These are phyloP conservation scores for Chaetodon trifascialis DNA, from an alignment of 2,113 vertebrate species.

Conservation along the genomic window DNA sequence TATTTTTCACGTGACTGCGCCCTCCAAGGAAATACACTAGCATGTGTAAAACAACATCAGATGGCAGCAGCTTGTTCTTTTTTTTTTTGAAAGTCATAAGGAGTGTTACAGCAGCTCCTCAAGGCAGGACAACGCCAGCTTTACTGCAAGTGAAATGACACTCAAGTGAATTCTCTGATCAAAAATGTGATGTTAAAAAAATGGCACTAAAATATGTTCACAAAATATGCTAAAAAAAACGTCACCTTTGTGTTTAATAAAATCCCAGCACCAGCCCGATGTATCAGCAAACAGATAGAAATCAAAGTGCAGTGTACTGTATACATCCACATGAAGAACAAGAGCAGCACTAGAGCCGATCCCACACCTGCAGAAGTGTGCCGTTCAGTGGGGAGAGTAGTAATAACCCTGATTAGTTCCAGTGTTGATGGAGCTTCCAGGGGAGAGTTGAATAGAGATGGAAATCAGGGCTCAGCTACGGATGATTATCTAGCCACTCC, in stretches of 20 bases:
- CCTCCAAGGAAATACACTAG: not conserved
- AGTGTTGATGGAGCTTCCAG: slow-evolving; percentile 72
- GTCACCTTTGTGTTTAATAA: not conserved
- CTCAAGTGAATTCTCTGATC: not conserved
- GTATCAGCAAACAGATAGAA: slow-evolving; percentile 33
- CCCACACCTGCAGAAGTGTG: slow-evolving; percentile 72
- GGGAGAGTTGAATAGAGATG: slow-evolving; percentile 74
- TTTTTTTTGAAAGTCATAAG: not conserved
- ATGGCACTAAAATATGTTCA: too few species aligned
- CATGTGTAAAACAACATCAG: not conserved
- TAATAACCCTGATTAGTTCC: slow-evolving; percentile 80
- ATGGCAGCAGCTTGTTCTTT: not conserved
- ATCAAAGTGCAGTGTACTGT: not conserved
- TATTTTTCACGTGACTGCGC: not conserved
- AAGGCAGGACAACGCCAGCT: not conserved
- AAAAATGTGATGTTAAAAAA: slow-evolving; percentile 1
- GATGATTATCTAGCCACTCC: slow-evolving; percentile 81
- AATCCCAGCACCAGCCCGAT: not conserved
- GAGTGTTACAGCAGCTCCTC: not conserved
- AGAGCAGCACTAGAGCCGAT: not conserved
- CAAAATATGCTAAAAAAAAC: not conserved
- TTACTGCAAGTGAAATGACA: not conserved
- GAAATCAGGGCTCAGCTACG: slow-evolving; percentile 79
- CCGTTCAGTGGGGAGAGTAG: slow-evolving; percentile 54
- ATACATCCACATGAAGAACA: slow-evolving; percentile 23